These are phyloP conservation scores for Sebastes hopkinsi DNA, from an alignment of 2,797 vertebrate genomes.

Conservation along the genomic window DNA sequence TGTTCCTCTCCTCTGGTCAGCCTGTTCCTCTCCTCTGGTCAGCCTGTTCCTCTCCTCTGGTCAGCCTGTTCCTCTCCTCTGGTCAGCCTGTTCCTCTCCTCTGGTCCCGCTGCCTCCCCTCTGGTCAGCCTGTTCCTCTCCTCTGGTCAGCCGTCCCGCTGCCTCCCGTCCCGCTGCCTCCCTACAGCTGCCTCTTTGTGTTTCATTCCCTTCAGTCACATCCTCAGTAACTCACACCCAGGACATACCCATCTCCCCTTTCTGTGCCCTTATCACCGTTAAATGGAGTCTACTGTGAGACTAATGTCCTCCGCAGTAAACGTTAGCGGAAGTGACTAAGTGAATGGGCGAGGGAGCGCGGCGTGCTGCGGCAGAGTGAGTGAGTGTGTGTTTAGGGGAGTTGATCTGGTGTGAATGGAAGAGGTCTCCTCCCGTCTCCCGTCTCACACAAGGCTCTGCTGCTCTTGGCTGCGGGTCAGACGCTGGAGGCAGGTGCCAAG, in stretches of 20 bases:
- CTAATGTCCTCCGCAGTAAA: conserved; percentile 34
- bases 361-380: conserved; percentile 6
- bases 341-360: conserved; percentile 47
- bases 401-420: conserved; percentile 43
- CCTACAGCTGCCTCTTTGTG: conserved; percentile 47
- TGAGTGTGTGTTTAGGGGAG: conserved; percentile 35
- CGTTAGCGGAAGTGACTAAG: conserved; percentile 53
- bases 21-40: neutral
- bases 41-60: too few species aligned
- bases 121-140: too few species aligned
- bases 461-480: conserved; percentile 82
- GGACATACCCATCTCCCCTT: conserved; percentile 32
- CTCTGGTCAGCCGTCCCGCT: neutral
- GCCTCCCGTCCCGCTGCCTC: conserved; percentile 7
- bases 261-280: conserved; percentile 17
- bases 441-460: conserved; percentile 62
- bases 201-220: conserved; percentile 3
- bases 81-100: too few species aligned
- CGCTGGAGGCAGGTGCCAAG: conserved; percentile 81
- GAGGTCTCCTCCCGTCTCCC: conserved; percentile 48
- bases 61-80: too few species aligned
- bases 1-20: too few species aligned
- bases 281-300: conserved; percentile 52
- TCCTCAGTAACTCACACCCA: conserved; percentile 32
- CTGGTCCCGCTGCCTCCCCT: neutral